These are phyloP conservation scores for Thyatira batis DNA, from an alignment of 2,888 invertebrate species.

Conservation along the genomic window DNA sequence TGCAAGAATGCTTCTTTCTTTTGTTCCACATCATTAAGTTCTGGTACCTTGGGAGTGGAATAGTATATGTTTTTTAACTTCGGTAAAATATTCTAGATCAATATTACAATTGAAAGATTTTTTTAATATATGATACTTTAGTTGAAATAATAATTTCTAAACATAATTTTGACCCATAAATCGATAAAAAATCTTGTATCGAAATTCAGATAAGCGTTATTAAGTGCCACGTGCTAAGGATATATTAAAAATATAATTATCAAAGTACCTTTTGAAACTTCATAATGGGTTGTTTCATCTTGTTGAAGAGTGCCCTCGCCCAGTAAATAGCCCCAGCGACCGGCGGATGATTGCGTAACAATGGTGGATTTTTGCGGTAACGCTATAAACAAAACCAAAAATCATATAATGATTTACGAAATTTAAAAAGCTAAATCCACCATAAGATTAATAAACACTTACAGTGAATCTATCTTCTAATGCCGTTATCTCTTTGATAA, in stretches of 20 bases:
- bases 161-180: no score
- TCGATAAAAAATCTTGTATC: no score
- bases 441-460: slow-evolving; percentile 28
- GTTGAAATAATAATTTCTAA: no score
- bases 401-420: not conserved
- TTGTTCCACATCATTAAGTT: slow-evolving; percentile 87
- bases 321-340: slow-evolving; percentile 93
- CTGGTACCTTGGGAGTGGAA: slow-evolving; percentile 68
- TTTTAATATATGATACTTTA: no score
- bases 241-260: slow-evolving; percentile 1
- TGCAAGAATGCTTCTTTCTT: slow-evolving; percentile 90
- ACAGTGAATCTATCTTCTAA: slow-evolving; percentile 89
- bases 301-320: slow-evolving; percentile 90
- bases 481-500: slow-evolving; percentile 89
- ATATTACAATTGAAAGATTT: no score
- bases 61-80: not conserved
- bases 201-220: no score
- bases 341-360: slow-evolving; percentile 89
- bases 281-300: slow-evolving; percentile 90
- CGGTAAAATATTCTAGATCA: not conserved
- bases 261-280: slow-evolving; percentile 90
- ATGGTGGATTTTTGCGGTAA: slow-evolving; percentile 84
- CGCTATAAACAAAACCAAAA: slow-evolving; percentile 62
- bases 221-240: no score
- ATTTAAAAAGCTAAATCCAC: not conserved